Evolutionary conservation across 2,888 invertebrate genomes (phyloP), one percentile per base, ranked within the genome.

Genomic region (Tanytarsus gracilentus): DNA sequence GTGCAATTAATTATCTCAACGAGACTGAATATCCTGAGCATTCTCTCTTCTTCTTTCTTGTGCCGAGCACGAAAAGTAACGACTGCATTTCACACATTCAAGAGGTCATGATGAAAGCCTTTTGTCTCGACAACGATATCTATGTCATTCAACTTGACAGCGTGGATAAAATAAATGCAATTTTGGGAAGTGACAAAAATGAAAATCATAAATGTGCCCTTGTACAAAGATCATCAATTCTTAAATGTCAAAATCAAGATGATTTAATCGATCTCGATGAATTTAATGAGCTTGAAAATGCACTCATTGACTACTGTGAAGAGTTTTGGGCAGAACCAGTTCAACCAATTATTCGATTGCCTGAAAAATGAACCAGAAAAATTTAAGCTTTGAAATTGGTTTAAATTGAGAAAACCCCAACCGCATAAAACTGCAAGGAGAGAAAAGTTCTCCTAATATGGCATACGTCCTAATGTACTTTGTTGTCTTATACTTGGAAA

Each of bases 1-100:
- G 69, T 1, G 70, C 71, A 52, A 70, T 71, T 61, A 72, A 73
- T 39, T 29, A 48, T 30, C 48, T 58, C 8, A 68, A 69, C 59
- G 67, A 74, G 7, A 70, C 73, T 39, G 72, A 71, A 55, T 66
- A 68, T 1, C 70, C 74, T 9, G 79, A 80, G 62, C 81, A 83
- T 6, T 82, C 83, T 0, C 76, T 85, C 0, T 81, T 85, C 68
- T 86, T 86, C 67, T 72, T 87, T 44, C 78, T 86, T 16, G 82
- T 85, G 1, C 81, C 81, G 60, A 81, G 84, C 23, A 75, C 79
- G 50, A n/a, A n/a, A 18, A 81, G 79, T 33, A 85, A 83, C 4
- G 87, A 88, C 70, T 82, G 85, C 26, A 84, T 85, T 4, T 84
- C 83, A 6, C 87, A 87, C 68, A 85, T 88, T 78, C 86, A 87